Conservation (phyloP, 2,113 vertebrate species). For the Prunella fulvescens region DNA sequence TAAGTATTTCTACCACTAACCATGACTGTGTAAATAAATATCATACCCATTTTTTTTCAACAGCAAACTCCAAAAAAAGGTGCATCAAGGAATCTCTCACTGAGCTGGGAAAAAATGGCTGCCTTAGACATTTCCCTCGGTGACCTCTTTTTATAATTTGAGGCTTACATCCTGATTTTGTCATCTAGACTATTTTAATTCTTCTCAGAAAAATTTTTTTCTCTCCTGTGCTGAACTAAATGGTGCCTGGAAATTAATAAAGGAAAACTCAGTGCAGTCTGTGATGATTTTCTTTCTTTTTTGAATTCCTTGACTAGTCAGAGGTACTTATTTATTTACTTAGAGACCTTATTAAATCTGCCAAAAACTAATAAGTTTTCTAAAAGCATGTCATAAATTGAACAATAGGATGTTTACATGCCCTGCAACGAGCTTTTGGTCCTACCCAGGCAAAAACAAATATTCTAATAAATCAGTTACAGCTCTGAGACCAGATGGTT, state of each 20-base stretch:
- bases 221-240: not conserved
- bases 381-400: not conserved
- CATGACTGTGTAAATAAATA: not conserved
- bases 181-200: not conserved
- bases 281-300: not conserved
- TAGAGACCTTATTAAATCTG: not conserved
- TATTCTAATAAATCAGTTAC: not conserved
- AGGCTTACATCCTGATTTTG: not conserved
- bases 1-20: not conserved
- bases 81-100: not conserved
- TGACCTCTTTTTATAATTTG: not conserved
- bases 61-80: not conserved
- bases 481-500: not conserved
- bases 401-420: not conserved
- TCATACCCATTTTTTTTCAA: not conserved
- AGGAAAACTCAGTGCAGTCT: not conserved
- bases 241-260: not conserved
- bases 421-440: not conserved
- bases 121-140: not conserved
- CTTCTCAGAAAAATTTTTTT: not conserved
- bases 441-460: not conserved
- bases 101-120: not conserved
- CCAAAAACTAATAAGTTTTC: not conserved
- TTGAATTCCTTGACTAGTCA: not conserved
- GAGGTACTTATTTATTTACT: not conserved